Percentiles rank a stretch among this genome's conserved stretches.
phyloP scores from a whole-genome alignment of 2,797 vertebrate species.

The Cercopithecus diana region DNA sequence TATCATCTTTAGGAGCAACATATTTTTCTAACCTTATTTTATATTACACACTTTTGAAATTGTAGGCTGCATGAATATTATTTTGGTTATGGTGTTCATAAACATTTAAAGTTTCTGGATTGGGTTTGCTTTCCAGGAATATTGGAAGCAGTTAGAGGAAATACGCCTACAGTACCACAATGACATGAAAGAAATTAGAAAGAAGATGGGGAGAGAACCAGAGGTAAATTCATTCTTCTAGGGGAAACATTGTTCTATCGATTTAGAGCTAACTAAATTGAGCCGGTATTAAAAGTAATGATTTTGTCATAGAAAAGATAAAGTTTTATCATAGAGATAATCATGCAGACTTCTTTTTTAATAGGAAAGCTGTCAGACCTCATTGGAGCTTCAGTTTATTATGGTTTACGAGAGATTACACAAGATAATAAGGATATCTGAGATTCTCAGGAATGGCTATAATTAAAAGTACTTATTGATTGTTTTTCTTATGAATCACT shows the following conservation, averaged over 20 bases:
- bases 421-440: background rate
- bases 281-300: background rate
- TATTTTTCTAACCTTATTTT: background rate
- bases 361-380: background rate
- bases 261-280: background rate
- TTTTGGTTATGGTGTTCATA: conserved; percentile 21
- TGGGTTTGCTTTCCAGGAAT: conserved; percentile 86
- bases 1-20: background rate
- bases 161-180: conserved; percentile 92
- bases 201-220: conserved; percentile 82
- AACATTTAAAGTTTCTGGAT: background rate
- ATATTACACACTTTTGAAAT: background rate
- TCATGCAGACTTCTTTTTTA: background rate
- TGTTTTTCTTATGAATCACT: background rate
- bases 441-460: background rate
- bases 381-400: background rate
- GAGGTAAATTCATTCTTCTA: conserved; percentile 77
- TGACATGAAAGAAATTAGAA: conserved; percentile 88
- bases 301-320: background rate
- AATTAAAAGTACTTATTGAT: background rate
- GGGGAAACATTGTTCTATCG: background rate
- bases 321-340: background rate
- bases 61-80: background rate
- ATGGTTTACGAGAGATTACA: background rate
- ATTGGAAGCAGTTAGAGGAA: conserved; percentile 89